These are phyloP conservation scores for Apoderus coryli DNA, from an alignment of 2,888 invertebrate species.

Conservation along the genomic window DNA sequence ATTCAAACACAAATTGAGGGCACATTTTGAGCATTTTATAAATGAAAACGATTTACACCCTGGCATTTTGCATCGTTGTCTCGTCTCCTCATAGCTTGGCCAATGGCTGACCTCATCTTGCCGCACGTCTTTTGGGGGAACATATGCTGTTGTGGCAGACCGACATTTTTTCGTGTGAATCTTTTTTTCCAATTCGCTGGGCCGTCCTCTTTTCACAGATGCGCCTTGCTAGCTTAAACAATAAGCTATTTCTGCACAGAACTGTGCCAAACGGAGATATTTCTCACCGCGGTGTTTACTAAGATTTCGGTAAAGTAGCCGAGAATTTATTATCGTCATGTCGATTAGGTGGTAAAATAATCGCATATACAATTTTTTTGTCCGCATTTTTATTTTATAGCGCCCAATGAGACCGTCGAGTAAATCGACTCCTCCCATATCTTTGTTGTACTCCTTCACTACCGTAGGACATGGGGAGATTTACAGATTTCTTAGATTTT, in stretches of 20 bases:
- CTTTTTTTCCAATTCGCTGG: slow-evolving; percentile 11
- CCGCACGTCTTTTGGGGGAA: slow-evolving; percentile 11
- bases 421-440: slow-evolving; percentile 22
- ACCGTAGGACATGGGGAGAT: slow-evolving; percentile 18
- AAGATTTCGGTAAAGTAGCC: slow-evolving; percentile 17
- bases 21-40: slow-evolving; percentile 12
- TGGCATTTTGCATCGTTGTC: slow-evolving; percentile 11
- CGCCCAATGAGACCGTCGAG: slow-evolving; percentile 20
- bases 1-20: no score
- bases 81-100: slow-evolving; percentile 9
- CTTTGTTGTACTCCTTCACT: slow-evolving; percentile 19
- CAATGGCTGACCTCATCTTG: slow-evolving; percentile 8
- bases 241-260: slow-evolving; percentile 12
- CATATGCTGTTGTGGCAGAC: slow-evolving; percentile 9
- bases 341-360: slow-evolving; percentile 18
- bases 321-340: slow-evolving; percentile 18
- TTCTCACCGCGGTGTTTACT: no score
- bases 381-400: slow-evolving; percentile 16
- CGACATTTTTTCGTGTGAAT: slow-evolving; percentile 10
- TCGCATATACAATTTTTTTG: slow-evolving; percentile 17
- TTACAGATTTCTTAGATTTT: slow-evolving; percentile 15
- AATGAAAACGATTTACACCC: slow-evolving; percentile 9
- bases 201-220: slow-evolving; percentile 11
- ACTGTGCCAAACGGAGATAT: no score
- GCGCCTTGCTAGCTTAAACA: slow-evolving; percentile 10